Conservation (phyloP, 2,888 invertebrate genomes). For the Piscicola geometra region DNA sequence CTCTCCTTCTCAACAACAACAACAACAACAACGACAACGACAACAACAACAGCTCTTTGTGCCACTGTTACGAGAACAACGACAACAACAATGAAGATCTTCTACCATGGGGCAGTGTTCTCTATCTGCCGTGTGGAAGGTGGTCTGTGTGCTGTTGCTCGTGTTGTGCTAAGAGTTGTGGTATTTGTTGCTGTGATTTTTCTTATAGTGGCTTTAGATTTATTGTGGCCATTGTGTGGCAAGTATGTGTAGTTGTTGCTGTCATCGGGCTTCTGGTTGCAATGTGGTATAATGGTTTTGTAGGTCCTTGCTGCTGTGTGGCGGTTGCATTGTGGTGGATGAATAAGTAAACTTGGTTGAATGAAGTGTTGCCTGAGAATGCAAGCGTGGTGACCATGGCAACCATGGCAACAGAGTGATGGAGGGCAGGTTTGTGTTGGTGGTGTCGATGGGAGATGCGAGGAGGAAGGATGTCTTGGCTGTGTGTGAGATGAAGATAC, state of each 20-base stretch:
- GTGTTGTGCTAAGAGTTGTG: too few relatives aligned
- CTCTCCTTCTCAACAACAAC: neutral
- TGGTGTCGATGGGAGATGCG: neutral
- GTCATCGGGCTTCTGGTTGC: neutral
- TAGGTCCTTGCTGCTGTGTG: too few relatives aligned
- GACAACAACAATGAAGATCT: neutral
- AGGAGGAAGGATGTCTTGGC: slow-evolving; percentile 5
- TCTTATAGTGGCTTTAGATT: too few relatives aligned
- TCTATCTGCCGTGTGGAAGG: slow-evolving; percentile 8
- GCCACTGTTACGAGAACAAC: neutral
- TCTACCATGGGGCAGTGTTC: neutral
- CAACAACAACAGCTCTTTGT: neutral
- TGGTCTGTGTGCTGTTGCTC: too few relatives aligned
- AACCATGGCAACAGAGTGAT: neutral
- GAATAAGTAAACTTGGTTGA: neutral
- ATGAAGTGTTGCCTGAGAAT: neutral
- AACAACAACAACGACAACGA: neutral
- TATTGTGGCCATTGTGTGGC: too few relatives aligned
- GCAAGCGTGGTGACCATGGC: too few relatives aligned
- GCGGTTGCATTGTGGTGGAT: neutral
- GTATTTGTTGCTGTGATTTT: too few relatives aligned
- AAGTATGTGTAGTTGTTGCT: too few relatives aligned
- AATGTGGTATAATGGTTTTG: neutral
- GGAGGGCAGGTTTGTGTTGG: neutral
- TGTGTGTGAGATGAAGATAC: neutral